Base-by-base conservation (phyloP, 2,797 vertebrate genomes). In the Cuniculus paca region DNA sequence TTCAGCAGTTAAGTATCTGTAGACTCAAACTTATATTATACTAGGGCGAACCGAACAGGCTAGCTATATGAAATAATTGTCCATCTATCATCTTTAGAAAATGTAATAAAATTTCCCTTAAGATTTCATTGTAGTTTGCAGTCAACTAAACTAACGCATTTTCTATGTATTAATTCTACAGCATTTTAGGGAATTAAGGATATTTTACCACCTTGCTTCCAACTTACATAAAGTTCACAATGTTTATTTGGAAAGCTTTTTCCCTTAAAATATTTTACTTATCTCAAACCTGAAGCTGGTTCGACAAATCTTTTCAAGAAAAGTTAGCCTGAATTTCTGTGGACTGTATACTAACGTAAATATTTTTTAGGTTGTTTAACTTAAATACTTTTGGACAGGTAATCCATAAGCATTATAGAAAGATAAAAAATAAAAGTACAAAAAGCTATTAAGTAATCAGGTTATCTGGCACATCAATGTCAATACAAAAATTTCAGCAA, bases 231-330 rank as follows among this genome's bases (percentile, higher is more conserved):
- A 61, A 72, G 19, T 70, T 94, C 16, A 75, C 12, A 80, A 42
- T 84, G 48, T 65, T 88, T 92, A 75, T 58, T 58, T 89, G 39
- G 19, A 94, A 84, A 4, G 72, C 74, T 91, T 31, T 11, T 61
- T 83, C 24, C 20, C 20, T 74, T 94, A 72, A 88, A 70, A 36
- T 91, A 61, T 70, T 91, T 86, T 91, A 28, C 36, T 1, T 92
- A 89, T 74, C 63, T 63, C 48, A 89, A 80, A 88, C 6, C 12
- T 58, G 45, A 85, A 89, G 42, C 31, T 84, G 42, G 12, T 65
- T 80, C 12, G 42, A 65, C 63, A 13, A 88, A 63, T 79, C 54
- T 88, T 52, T 81, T 68, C 7, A 83, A 52, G 52, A 54, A n/a
- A 68, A 77, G 31, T 72, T 81, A 88, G 11, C n/a, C 17, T 87